These are phyloP conservation scores for Oryzias dopingdopingensis DNA, from an alignment of 2,797 vertebrate genomes.

Conservation along the genomic window DNA sequence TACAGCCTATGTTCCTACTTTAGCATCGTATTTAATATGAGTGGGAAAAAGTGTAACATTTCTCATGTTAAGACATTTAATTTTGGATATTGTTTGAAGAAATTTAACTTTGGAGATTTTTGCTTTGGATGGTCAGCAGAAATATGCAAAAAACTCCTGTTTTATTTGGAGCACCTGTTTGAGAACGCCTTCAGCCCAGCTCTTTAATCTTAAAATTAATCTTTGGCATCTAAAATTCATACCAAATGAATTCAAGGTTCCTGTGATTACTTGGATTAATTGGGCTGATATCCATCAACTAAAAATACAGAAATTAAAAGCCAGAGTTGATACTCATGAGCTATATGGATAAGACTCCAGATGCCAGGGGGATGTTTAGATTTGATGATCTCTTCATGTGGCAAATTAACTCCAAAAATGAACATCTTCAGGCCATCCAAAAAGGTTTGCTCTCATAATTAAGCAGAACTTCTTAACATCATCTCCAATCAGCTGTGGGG, in stretches of 20 bases:
- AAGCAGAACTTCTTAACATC: constrained; percentile 69
- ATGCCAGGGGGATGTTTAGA: constrained; percentile 66
- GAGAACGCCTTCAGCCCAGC: no score
- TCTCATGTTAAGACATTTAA: no score
- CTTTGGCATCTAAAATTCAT: no score
- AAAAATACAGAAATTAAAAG: constrained; percentile 31
- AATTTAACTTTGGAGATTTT: no score
- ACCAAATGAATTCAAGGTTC: neutral
- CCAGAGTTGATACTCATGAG: constrained; percentile 27
- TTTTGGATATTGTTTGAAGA: no score
- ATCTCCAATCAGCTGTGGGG: constrained; percentile 51
- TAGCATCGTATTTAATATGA: no score
- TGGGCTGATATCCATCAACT: constrained; percentile 24
- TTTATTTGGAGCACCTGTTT: no score
- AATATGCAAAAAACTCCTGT: no score
- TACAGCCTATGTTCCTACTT: no score
- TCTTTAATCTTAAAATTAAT: no score
- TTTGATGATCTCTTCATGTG: constrained; percentile 74
- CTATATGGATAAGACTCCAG: constrained; percentile 51
- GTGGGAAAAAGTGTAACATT: no score
- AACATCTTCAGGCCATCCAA: constrained; percentile 71
- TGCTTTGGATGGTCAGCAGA: no score
- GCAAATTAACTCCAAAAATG: constrained; percentile 76
- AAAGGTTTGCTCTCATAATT: constrained; percentile 74
- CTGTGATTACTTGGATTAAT: constrained; percentile 23